Evolutionary conservation across 2,888 invertebrate genomes (phyloP).

Genomic region (Drosophila mettleri): DNA sequence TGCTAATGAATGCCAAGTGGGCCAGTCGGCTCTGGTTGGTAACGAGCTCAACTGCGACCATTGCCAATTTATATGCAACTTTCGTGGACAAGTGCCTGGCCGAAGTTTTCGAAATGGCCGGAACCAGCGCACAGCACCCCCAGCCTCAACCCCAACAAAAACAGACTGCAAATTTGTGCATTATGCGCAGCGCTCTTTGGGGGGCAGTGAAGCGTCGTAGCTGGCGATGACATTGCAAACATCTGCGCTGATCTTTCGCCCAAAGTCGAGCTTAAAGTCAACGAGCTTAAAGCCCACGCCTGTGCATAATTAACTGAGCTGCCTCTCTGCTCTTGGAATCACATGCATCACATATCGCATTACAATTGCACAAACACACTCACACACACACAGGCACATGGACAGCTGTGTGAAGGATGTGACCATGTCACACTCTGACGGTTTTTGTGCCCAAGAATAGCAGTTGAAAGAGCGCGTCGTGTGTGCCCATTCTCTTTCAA

Average conservation of each 20-base stretch:
- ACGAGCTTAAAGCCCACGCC: slow-evolving; percentile 55
- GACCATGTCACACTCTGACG: slow-evolving; percentile 77
- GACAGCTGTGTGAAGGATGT: slow-evolving; percentile 69
- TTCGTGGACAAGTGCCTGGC: slow-evolving; percentile 55
- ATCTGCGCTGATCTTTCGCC: slow-evolving; percentile 44
- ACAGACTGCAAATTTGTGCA: slow-evolving; percentile 68
- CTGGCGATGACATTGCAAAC: slow-evolving; percentile 63
- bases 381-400: slow-evolving; percentile 15
- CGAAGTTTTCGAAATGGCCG: slow-evolving; percentile 55
- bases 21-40: slow-evolving; percentile 13
- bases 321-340: slow-evolving; percentile 56
- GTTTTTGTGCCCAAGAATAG: slow-evolving; percentile 66
- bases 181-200: slow-evolving; percentile 50
- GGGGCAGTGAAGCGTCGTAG: slow-evolving; percentile 16
- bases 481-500: slow-evolving; percentile 38
- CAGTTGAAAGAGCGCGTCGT: slow-evolving; percentile 44
- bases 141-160: not conserved
- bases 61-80: slow-evolving; percentile 77
- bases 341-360: slow-evolving; percentile 45
- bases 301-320: slow-evolving; percentile 75
- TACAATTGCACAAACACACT: slow-evolving; percentile 32
- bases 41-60: slow-evolving; percentile 45
- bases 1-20: slow-evolving; percentile 79
- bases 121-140: not conserved
- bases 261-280: slow-evolving; percentile 58